Evolutionary conservation across 1,140 invertebrate species (phyloP).

Genomic region (Elymnias hypermnestra): DNA sequence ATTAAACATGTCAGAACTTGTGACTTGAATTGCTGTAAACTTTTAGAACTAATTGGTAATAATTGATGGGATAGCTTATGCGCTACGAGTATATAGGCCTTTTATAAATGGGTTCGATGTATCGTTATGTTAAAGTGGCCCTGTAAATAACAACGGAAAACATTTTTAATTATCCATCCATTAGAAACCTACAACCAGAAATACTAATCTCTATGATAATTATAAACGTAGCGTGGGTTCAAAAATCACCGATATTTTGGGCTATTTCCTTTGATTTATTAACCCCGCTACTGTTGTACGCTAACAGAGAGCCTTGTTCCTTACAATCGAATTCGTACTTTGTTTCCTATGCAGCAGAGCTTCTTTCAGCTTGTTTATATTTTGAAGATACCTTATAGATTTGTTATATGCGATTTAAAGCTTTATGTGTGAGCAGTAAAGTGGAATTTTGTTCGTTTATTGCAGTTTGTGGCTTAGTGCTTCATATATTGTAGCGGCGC

Average conservation of each 20-base stretch:
- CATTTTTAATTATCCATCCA: slow-evolving; percentile 3
- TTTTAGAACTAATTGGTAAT: no score
- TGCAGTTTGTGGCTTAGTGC: neutral
- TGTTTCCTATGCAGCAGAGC: neutral
- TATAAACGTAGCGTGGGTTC: slow-evolving; percentile 17
- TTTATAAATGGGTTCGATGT: no score
- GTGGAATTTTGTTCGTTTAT: neutral
- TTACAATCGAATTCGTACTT: neutral
- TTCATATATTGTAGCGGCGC: slow-evolving; percentile 4
- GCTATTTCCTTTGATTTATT: slow-evolving; percentile 47
- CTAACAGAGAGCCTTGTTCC: neutral
- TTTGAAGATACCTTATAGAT: neutral
- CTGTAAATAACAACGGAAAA: no score
- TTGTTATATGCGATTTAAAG: neutral
- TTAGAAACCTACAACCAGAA: slow-evolving; percentile 5
- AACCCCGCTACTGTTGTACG: slow-evolving; percentile 20
- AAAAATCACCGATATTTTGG: slow-evolving; percentile 44
- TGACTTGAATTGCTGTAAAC: no score
- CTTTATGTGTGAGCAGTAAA: neutral
- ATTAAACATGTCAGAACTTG: no score
- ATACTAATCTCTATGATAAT: slow-evolving; percentile 11
- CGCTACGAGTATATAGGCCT: no score
- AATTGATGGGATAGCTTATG: no score
- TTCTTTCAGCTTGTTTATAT: neutral
- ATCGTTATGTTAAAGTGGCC: no score